A percentile compares a stretch with the other conserved stretches of the same genome.
Conservation (phyloP, 2,888 invertebrate genomes). For the Xestia sexstrigata region DNA sequence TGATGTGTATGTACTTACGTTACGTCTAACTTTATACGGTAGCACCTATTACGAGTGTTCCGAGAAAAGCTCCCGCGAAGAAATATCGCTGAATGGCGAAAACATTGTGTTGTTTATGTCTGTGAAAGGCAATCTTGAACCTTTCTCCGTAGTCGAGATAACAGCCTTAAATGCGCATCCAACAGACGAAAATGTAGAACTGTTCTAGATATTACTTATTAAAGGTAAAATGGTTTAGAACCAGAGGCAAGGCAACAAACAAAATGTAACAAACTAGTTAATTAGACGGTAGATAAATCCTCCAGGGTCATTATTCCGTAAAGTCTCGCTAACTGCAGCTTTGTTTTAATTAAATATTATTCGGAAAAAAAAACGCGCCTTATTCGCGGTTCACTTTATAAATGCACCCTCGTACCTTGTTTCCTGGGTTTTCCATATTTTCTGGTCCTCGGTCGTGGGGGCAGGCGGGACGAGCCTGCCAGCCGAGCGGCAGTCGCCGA, state of each 20-base stretch:
- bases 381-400: constrained; percentile 54
- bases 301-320: constrained; percentile 52
- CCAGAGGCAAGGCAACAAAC: constrained; percentile 16
- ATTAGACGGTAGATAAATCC: constrained; percentile 49
- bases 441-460: constrained; percentile 26
- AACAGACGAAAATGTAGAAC: constrained; percentile 14
- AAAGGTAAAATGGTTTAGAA: constrained; percentile 30
- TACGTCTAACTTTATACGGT: constrained; percentile 9
- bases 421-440: constrained; percentile 60
- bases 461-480: constrained; percentile 21
- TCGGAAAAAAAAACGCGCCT: constrained; percentile 56
- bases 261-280: constrained; percentile 54
- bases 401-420: constrained; percentile 59
- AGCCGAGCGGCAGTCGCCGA: constrained; percentile 64
- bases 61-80: constrained; percentile 33
- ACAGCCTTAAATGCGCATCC: constrained; percentile 17
- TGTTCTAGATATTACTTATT: constrained; percentile 12
- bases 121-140: constrained; percentile 23
- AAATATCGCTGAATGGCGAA: constrained; percentile 40
- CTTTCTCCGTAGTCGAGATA: constrained; percentile 14
- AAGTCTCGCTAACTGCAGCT: constrained; percentile 52
- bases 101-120: constrained; percentile 52
- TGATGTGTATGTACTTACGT: constrained; percentile 8
- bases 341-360: constrained; percentile 66
- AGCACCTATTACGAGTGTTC: constrained; percentile 34